Evolutionary conservation across 53 echinoderm and acorn worm genomes (phyloP).

Genomic region (Paelopatides confundens): DNA sequence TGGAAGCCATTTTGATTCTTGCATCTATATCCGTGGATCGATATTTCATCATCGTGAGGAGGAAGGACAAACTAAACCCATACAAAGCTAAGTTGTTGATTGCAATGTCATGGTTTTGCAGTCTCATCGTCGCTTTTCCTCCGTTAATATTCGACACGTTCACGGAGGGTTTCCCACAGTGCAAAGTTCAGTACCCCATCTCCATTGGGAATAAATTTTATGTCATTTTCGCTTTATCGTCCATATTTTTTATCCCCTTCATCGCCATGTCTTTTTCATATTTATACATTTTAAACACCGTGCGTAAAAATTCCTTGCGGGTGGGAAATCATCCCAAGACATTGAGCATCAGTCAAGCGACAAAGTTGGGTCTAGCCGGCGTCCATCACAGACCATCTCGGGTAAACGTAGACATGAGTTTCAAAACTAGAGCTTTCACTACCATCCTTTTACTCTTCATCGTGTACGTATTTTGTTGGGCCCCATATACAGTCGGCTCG

Average conservation of each 20-base stretch:
- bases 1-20: constrained; percentile 89
- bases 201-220: constrained; percentile 63
- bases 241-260: constrained; percentile 89
- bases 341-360: constrained; percentile 97
- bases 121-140: constrained; percentile 85
- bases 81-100: constrained; percentile 89
- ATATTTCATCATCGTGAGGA: constrained; percentile 94
- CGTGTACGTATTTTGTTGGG: constrained; percentile 95
- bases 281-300: constrained; percentile 94
- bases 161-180: constrained; percentile 76
- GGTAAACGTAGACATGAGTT: constrained; percentile 97
- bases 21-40: constrained; percentile 96
- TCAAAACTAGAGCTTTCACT: constrained; percentile 98
- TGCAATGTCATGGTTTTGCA: constrained; percentile 83
- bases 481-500: constrained; percentile 79
- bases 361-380: constrained; percentile 89
- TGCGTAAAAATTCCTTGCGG: constrained; percentile 89
- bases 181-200: constrained; percentile 59
- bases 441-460: constrained; percentile 94
- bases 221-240: constrained; percentile 69
- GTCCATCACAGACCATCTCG: constrained; percentile 81
- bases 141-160: constrained; percentile 74
- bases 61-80: constrained; percentile 97
- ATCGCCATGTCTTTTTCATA: constrained; percentile 92
- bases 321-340: constrained; percentile 95